These are phyloP conservation scores for Orchestes rusci DNA, from an alignment of 2,888 invertebrate species.

Conservation along the genomic window DNA sequence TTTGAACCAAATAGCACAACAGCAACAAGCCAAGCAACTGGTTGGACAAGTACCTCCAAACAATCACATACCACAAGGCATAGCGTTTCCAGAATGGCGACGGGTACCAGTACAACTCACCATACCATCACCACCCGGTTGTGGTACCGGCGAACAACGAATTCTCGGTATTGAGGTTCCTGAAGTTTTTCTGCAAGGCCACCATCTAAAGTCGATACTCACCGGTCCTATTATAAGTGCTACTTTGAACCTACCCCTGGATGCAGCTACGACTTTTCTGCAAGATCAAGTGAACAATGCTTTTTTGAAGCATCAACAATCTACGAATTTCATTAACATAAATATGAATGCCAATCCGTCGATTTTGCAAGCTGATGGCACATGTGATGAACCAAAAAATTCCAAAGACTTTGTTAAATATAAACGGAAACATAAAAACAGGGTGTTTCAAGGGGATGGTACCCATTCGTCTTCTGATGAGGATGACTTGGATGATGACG, in stretches of 20 bases:
- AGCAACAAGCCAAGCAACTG: conserved; percentile 26
- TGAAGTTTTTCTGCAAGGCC: conserved; percentile 64
- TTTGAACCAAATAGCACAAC: conserved; percentile 21
- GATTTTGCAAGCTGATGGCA: conserved; percentile 30
- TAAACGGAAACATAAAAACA: background rate
- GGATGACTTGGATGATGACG: conserved; percentile 51
- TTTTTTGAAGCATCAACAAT: conserved; percentile 36
- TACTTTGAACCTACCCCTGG: conserved; percentile 77
- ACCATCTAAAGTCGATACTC: conserved; percentile 56
- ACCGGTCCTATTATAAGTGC: conserved; percentile 84
- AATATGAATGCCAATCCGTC: conserved; percentile 20
- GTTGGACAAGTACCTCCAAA: conserved; percentile 31
- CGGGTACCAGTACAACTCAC: conserved; percentile 64
- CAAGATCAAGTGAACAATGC: conserved; percentile 84
- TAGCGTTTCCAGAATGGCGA: conserved; percentile 33
- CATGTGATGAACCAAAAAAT: background rate
- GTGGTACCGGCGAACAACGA: conserved; percentile 53
- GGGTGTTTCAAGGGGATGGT: conserved; percentile 44
- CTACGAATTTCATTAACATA: conserved; percentile 26
- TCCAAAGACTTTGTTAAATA: background rate
- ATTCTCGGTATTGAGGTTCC: conserved; percentile 83
- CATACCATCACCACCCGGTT: conserved; percentile 68
- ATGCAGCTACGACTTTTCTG: conserved; percentile 69
- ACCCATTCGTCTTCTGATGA: conserved; percentile 55
- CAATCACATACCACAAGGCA: conserved; percentile 29